Evolutionary conservation across 92 coral and sea anemone genomes (phyloP), one percentile per base, ranked within the genome.

Genomic region (Pocillopora grandis): DNA sequence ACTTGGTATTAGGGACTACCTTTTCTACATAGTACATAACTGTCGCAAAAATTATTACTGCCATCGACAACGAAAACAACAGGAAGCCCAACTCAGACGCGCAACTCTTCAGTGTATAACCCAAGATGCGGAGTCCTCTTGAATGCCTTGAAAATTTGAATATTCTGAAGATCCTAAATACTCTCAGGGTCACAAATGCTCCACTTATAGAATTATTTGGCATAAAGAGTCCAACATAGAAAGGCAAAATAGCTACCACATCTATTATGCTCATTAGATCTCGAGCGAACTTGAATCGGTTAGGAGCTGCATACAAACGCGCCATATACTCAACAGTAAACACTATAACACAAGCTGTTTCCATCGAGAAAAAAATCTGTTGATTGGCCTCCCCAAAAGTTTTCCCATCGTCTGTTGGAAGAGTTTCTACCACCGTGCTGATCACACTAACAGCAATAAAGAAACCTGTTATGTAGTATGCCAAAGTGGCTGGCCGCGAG

Each of bases 61-160:
- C 99, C 99, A 97, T 97, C n/a, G 98, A 94, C 0, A 97, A 94
- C 0, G 99, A 97, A 77, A 97, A 97, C 58, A 97, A 93, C 37
- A 97, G 88, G 76, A 97, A 97, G 6, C 99, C 99, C 80, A 97
- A 89, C 76, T 97, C 99, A 0, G 99, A 97, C 4, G 99, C 99
- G 67, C 99, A 97, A 80, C 99, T 97, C 86, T 94, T 97, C 65
- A 97, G 83, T 35, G 99, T 97, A 70, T 92, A 97, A 0, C 99
- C 99, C 56, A 97, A 89, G 85, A 97, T 97, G 21, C 99, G 98
- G 49, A 97, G 96, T 8, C 99, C 99, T 49, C 98, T 92, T 16
- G 99, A 97, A 82, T 97, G 99, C 21, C 99, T 95, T 80, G 99
- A 97, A 88, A 97, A 97, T 92, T 97, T 97, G 90, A 97, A 97